phyloP scores from a whole-genome alignment of 1,140 invertebrate genomes.

The Drosophila tani region DNA sequence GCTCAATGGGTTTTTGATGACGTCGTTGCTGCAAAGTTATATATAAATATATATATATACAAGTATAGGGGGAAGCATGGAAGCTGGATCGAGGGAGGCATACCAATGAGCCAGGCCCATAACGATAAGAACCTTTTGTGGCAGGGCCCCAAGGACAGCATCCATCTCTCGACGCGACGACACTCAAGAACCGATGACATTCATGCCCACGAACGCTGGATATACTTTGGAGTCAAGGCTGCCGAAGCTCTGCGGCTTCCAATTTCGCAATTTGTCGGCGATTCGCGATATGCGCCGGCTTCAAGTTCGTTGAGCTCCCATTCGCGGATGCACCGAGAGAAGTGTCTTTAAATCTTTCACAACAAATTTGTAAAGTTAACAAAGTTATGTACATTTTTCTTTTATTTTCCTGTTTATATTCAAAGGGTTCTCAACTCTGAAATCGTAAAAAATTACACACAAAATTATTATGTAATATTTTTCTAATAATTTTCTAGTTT shows the following conservation, averaged over 20 bases:
- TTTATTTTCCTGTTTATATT: no score
- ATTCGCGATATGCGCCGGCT: slow-evolving; percentile 18
- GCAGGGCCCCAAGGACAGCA: slow-evolving; percentile 30
- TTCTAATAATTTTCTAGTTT: no score
- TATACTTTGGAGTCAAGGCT: slow-evolving; percentile 53
- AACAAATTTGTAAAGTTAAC: no score
- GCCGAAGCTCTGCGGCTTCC: slow-evolving; percentile 18
- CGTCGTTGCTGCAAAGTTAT: neutral
- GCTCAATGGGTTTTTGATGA: slow-evolving; percentile 46
- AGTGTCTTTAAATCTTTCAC: neutral
- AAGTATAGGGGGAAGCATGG: neutral
- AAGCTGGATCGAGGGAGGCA: slow-evolving; percentile 5
- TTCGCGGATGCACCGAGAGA: slow-evolving; percentile 6
- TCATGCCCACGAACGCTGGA: slow-evolving; percentile 35
- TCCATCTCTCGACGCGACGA: slow-evolving; percentile 1
- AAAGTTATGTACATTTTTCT: no score
- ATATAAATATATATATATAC: neutral
- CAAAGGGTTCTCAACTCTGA: no score
- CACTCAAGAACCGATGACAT: slow-evolving; percentile 57
- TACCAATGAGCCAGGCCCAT: slow-evolving; percentile 34
- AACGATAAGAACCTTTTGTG: slow-evolving; percentile 31
- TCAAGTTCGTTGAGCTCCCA: slow-evolving; percentile 37
- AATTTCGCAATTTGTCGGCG: slow-evolving; percentile 49
- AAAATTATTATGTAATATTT: no score
- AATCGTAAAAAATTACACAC: no score